Percentiles rank a stretch among this genome's conserved stretches.
These are phyloP conservation scores for Stichopus chloronotus DNA, from an alignment of 35 echinoderm and acorn worm species.

Conservation along the genomic window DNA sequence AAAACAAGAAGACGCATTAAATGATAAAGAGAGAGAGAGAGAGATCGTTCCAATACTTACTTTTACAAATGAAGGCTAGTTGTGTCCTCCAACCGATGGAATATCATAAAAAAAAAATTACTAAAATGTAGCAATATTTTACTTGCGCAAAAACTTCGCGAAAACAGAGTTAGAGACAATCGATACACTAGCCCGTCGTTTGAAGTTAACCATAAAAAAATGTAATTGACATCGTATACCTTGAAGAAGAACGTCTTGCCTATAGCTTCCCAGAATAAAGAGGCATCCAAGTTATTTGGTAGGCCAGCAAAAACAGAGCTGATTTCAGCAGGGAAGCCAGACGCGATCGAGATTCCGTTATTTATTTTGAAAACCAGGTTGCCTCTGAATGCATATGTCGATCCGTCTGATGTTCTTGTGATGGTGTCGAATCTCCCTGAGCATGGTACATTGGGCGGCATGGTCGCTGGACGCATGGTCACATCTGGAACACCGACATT, in stretches of 20 bases:
- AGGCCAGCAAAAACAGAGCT: constrained; percentile 61
- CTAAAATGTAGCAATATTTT: no score
- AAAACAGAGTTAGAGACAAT: no score
- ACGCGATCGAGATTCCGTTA: neutral
- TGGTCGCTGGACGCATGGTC: constrained; percentile 50
- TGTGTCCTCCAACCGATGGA: no score
- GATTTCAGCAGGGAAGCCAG: constrained; percentile 61
- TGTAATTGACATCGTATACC: constrained; percentile 36
- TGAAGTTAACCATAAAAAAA: no score
- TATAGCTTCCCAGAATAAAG: constrained; percentile 58
- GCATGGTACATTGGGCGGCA: constrained; percentile 31
- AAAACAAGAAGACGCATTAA: no score
- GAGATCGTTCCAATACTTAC: no score
- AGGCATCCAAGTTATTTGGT: constrained; percentile 86
- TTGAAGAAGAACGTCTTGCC: constrained; percentile 92
- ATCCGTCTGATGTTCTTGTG: constrained; percentile 52
- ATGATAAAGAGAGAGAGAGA: no score
- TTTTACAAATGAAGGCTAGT: no score
- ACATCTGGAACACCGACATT: constrained; percentile 39
- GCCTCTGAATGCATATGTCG: constrained; percentile 77
- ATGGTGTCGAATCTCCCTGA: constrained; percentile 21
- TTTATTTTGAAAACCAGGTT: constrained; percentile 58
- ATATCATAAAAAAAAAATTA: no score
- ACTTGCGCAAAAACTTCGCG: no score
- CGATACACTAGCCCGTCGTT: no score